A percentile compares a stretch with the other conserved stretches of the same genome.
Evolutionary conservation across 2,888 invertebrate species (phyloP).

Genomic region (Micropterix aruncella): DNA sequence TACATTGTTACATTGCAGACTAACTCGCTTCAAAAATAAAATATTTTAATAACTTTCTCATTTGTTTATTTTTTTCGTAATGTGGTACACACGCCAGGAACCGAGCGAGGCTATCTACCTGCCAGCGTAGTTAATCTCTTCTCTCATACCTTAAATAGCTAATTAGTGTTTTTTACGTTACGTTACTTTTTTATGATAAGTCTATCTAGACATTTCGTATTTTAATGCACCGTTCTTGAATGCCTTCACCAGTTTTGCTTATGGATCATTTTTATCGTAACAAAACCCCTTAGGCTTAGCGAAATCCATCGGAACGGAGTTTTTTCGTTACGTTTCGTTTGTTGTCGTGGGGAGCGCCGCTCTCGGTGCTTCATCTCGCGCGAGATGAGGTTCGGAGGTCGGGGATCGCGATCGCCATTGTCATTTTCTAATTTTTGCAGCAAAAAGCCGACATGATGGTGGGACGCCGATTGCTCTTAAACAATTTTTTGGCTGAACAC

Average conservation of each 20-base stretch:
- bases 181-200: no score
- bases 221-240: no score
- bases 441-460: slow-evolving; percentile 44
- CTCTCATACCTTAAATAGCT: no score
- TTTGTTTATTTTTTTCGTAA: background rate
- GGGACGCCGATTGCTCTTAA: slow-evolving; percentile 43
- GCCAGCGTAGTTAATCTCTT: no score
- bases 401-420: slow-evolving; percentile 29
- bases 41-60: background rate
- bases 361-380: slow-evolving; percentile 12
- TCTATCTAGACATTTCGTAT: no score
- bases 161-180: no score
- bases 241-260: no score
- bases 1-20: background rate
- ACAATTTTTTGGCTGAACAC: slow-evolving; percentile 45
- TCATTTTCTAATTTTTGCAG: slow-evolving; percentile 32
- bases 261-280: no score
- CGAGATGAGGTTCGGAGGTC: slow-evolving; percentile 13
- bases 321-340: slow-evolving; percentile 23
- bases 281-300: no score
- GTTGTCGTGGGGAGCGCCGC: slow-evolving; percentile 10
- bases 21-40: background rate
- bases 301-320: slow-evolving; percentile 26
- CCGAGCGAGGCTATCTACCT: background rate
- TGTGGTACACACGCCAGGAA: background rate